Base-by-base conservation (phyloP, 2,888 invertebrate genomes). In the Bombylius major region DNA sequence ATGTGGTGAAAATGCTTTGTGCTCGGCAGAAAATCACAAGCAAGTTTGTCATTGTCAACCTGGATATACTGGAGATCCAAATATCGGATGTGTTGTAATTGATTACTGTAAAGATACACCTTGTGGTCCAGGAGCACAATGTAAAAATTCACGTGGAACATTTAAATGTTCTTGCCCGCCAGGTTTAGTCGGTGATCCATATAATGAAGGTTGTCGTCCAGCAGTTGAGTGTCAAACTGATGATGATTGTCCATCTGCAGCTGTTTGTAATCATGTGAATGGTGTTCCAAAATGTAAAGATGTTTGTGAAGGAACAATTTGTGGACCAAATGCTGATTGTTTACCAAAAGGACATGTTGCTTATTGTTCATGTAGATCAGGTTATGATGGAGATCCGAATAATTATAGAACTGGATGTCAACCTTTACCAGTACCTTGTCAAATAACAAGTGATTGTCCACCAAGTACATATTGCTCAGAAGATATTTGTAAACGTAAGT, bases 271-370 rank as follows among this genome's bases (percentile, higher is more conserved):
- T 31, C 79, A 80, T 61, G 77, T 80, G 5, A 84, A 84, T 65
- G 86, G 86, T 48, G 75, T 81, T 53, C 83, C 86, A 48, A 91
- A 90, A 75, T 93, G 92, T 71, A 83, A 82, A 71, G 86, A 89
- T 75, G 88, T 86, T 39, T 93, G 93, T 70, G 84, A 88, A 65
- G 81, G 80, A 62, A 78, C 83, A 1, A 77, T 78, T 59, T 94
- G 94, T 75, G 91, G 90, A 55, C 79, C 82, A 5, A 93, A 93
- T 72, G 81, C 93, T 36, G 89, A 91, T 68, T 94, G 94, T 70
- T 70, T 82, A 57, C 83, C 89, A 58, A 76, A 79, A 56, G 82
- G 87, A 65, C 93, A 93, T 70, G 77, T 77, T 45, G 87, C 84
- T 13, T 80, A 82, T 64, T 94, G 94, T 68, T 82, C 82, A 64